Conservation (phyloP, 2,797 vertebrate species). For the Gallinago nigripennis region DNA sequence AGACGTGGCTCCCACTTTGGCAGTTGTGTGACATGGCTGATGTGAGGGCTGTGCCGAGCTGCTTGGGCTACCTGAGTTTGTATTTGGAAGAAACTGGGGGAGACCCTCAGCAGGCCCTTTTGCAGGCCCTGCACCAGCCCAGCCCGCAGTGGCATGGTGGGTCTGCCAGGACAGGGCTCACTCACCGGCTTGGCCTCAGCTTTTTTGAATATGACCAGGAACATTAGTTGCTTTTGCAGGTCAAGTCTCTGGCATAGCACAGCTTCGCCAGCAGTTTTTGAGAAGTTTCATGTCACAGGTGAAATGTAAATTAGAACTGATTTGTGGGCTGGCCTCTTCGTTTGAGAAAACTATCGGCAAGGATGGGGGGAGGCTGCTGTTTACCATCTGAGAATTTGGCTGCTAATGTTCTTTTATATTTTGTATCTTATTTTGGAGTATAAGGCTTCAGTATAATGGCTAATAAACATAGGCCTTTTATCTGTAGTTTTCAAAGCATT, state of each 20-base stretch:
- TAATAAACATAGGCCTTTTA: neutral
- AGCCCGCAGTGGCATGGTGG: accelerated
- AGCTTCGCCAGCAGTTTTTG: neutral
- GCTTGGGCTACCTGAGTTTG: neutral
- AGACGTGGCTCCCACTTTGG: neutral
- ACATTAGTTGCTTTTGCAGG: neutral
- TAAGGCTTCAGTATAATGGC: neutral
- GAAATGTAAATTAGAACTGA: neutral
- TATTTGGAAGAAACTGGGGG: neutral
- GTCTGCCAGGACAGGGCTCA: accelerated
- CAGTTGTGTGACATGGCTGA: neutral
- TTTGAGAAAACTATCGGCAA: neutral
- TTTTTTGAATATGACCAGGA: neutral
- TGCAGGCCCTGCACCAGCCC: accelerated
- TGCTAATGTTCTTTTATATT: neutral
- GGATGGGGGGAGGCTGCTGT: neutral
- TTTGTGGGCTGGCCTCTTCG: neutral
- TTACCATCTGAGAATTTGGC: neutral
- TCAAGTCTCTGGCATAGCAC: neutral
- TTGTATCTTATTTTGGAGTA: neutral
- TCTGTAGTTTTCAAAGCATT: neutral
- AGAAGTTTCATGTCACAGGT: neutral
- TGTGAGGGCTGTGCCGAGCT: neutral
- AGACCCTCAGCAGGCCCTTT: neutral
- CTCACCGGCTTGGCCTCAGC: accelerated